Conservation (phyloP, 2,113 vertebrate genomes). For the Poeciliopsis occidentalis region DNA sequence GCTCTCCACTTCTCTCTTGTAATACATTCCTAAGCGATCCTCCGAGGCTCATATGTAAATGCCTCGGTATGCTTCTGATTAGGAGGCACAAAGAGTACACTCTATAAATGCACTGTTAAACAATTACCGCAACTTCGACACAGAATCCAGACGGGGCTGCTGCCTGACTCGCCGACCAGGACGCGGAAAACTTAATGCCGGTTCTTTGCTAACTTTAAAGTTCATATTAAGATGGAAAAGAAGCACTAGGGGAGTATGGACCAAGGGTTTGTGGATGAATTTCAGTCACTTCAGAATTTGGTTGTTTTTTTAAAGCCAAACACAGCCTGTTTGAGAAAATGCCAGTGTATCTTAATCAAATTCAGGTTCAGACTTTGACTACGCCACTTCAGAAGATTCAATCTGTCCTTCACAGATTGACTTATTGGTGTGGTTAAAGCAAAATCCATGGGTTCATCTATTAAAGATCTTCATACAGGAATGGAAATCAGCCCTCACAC, state of each 20-base stretch:
- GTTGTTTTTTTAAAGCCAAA: too few species aligned
- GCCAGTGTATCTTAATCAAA: neutral
- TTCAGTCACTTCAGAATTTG: too few species aligned
- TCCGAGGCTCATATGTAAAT: constrained; percentile 69
- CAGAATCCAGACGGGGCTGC: constrained; percentile 60
- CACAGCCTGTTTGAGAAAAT: neutral
- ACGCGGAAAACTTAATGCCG: constrained; percentile 38
- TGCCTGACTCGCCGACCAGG: constrained; percentile 47
- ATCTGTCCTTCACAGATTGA: neutral
- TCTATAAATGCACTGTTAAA: constrained; percentile 79
- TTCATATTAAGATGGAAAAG: neutral
- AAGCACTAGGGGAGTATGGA: neutral
- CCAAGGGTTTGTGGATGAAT: neutral
- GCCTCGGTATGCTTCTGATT: constrained; percentile 78
- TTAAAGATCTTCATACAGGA: neutral
- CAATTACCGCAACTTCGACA: constrained; percentile 69
- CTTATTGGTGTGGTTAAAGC: neutral
- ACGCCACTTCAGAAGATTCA: neutral
- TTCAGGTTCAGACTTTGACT: neutral
- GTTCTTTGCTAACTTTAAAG: constrained; percentile 18
- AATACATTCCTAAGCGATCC: constrained; percentile 72
- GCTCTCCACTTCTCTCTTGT: constrained; percentile 37
- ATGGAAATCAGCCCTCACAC: neutral
- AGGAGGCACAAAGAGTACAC: constrained; percentile 74
- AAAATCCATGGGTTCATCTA: neutral